phyloP scores from a whole-genome alignment of 1,140 invertebrate species.

The Halyomorpha halys region DNA sequence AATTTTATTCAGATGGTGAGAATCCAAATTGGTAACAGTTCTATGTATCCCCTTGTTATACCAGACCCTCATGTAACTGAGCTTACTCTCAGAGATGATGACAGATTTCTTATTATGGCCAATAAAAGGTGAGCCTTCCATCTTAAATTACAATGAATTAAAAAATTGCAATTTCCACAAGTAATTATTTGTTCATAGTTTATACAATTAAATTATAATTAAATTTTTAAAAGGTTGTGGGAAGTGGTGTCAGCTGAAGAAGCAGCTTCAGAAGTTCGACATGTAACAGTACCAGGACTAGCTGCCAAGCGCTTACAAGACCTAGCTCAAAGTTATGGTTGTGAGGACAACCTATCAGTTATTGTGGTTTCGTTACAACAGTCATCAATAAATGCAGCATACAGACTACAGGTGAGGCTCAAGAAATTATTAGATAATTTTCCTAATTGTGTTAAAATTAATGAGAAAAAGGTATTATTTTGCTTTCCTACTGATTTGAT shows the following conservation, averaged over 20 bases:
- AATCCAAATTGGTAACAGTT: constrained; percentile 50
- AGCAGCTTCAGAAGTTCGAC: constrained; percentile 60
- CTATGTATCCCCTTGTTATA: constrained; percentile 51
- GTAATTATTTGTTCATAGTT: too few species aligned
- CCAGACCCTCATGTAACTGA: constrained; percentile 65
- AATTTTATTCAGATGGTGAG: constrained; percentile 25
- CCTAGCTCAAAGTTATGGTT: constrained; percentile 68
- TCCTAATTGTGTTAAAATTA: too few species aligned
- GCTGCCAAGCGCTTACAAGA: constrained; percentile 72
- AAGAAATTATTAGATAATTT: too few species aligned
- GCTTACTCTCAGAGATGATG: constrained; percentile 60
- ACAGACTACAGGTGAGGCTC: constrained; percentile 48
- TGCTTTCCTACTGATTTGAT: too few species aligned
- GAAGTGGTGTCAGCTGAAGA: constrained; percentile 61
- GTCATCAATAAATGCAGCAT: constrained; percentile 55
- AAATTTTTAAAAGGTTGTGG: constrained; percentile 48
- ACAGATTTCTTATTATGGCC: constrained; percentile 69
- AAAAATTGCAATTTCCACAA: too few species aligned
- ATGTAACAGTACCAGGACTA: constrained; percentile 60
- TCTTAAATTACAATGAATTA: too few species aligned
- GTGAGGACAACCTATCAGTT: constrained; percentile 67
- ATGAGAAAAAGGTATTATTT: too few species aligned
- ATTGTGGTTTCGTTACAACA: constrained; percentile 58
- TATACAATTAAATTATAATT: too few species aligned
- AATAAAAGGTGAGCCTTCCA: constrained; percentile 45